Base-by-base conservation (phyloP, 2,113 vertebrate species). In the Triplophysa tibetana region DNA sequence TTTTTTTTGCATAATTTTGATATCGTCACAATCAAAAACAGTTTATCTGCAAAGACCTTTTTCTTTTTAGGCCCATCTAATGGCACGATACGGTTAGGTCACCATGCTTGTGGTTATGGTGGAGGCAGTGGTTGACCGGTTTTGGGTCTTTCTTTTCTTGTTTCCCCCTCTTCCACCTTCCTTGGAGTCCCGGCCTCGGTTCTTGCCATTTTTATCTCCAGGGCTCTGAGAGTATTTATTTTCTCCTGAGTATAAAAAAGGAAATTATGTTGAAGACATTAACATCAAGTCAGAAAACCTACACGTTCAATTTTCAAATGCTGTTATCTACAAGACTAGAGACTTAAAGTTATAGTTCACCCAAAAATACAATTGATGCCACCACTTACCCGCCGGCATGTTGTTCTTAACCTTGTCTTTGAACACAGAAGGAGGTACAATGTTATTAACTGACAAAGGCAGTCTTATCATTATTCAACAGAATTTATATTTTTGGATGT, bases 111-210 rank as follows among this genome's bases (percentile, higher is more conserved):
- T 72, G 8, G 94, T 86, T 2, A 93, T 88, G 11, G 75, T 24
- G 0, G 95, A 89, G 41, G 85, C 82, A 4, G 52, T 83, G 2
- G 93, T 94, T 64, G 89, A 93, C 83, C 89, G 87, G 82, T 91
- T 92, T 80, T 89, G 93, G 75, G 89, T 89, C 89, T 92, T 96
- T 86, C 87, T 93, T 79, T 89, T 94, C 87, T 88, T 95, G 77
- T 90, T 92, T 23, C 92, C 86, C n/a, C 91, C 86, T 82, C 83
- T 86, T 58, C 77, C 77, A 21, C 17, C 90, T 88, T 93, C 90
- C 91, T 91, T 89, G 81, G 93, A 92, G 80, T 95, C 93, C 72
- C 88, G 86, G 87, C 86, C 86, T 60, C 84, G 79, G 26, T 90
- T 91, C 88, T 92, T 91, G 60, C 92, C 89, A 56, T 85, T 50